A percentile compares a stretch with the other conserved stretches of the same genome.
phyloP scores from a whole-genome alignment of 2,797 vertebrate species.

The Trematomus bernacchii region DNA sequence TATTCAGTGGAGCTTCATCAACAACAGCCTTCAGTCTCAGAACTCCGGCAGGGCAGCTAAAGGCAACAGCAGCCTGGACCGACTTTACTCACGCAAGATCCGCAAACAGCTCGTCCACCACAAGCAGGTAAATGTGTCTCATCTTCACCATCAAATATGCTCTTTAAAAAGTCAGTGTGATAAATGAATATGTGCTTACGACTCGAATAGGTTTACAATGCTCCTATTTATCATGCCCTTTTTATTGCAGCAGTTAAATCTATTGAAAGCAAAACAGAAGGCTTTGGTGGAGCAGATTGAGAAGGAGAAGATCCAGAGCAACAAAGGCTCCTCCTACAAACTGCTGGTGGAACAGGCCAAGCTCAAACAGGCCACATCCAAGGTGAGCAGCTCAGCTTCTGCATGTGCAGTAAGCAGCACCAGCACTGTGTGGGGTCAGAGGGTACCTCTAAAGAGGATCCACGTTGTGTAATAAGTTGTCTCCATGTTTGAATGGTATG shows the following conservation, averaged over 20 bases:
- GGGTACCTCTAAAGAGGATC: not conserved
- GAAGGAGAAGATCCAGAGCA: conserved; percentile 99
- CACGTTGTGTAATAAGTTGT: not conserved
- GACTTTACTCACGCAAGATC: conserved; percentile 98
- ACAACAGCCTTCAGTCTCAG: conserved; percentile 97
- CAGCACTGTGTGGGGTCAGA: not conserved
- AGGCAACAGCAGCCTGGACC: conserved; percentile 96
- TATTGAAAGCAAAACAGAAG: conserved; percentile 99
- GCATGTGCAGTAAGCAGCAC: not conserved
- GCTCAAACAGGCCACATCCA: conserved; percentile 98
- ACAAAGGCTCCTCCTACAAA: conserved; percentile 99
- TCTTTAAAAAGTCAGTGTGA: not conserved
- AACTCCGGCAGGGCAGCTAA: conserved; percentile 92
- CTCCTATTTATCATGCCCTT: conserved; percentile 71
- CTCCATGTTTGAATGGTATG: not conserved
- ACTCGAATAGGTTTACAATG: conserved; percentile 8
- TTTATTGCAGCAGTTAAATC: conserved; percentile 97
- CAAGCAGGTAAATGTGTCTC: conserved; percentile 95
- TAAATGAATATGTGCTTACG: not conserved
- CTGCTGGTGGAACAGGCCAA: conserved; percentile 99
- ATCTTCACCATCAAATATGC: not conserved
- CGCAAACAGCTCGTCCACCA: conserved; percentile 99
- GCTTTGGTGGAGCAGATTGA: conserved; percentile 99
- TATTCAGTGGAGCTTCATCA: conserved; percentile 99
- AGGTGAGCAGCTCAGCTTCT: conserved; percentile 84